Conservation (phyloP, 2,797 vertebrate species). For the Poeciliopsis turneri region DNA sequence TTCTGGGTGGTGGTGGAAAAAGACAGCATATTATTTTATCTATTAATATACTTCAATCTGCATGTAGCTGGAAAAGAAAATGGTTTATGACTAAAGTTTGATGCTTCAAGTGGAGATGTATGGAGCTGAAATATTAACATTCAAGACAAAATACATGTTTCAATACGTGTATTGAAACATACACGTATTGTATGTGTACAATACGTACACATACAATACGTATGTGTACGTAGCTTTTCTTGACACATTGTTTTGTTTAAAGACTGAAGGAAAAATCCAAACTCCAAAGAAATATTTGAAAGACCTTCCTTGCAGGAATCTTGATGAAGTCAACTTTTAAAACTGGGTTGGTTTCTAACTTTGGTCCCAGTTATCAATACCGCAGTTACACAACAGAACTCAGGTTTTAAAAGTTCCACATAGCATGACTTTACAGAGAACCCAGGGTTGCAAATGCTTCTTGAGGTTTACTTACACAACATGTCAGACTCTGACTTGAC, state of each 20-base stretch:
- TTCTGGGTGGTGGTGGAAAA: conserved; percentile 25
- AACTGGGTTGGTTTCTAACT: conserved; percentile 12
- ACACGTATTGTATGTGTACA: no score
- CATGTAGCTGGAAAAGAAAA: conserved; percentile 2
- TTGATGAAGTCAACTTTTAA: conserved; percentile 12
- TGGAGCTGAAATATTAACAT: conserved; percentile 23
- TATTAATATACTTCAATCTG: conserved; percentile 28
- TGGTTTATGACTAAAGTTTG: not conserved
- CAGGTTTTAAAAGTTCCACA: conserved; percentile 41
- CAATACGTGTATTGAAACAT: no score
- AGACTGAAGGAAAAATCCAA: not conserved
- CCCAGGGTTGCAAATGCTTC: conserved; percentile 19
- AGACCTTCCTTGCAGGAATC: not conserved
- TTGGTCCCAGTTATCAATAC: not conserved
- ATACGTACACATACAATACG: no score
- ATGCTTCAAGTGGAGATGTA: not conserved
- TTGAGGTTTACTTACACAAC: conserved; percentile 24
- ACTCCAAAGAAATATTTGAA: conserved; percentile 4
- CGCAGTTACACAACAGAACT: not conserved
- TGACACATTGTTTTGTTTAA: not conserved
- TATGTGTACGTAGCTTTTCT: not conserved
- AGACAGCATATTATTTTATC: conserved; percentile 30
- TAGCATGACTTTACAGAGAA: conserved; percentile 7
- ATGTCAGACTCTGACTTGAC: conserved; percentile 32
- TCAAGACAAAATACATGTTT: not conserved